These are phyloP conservation scores for Aphrocallistes beatrix DNA, from an alignment of 37 sponge, comb jelly and placozoan species.

Conservation along the genomic window DNA sequence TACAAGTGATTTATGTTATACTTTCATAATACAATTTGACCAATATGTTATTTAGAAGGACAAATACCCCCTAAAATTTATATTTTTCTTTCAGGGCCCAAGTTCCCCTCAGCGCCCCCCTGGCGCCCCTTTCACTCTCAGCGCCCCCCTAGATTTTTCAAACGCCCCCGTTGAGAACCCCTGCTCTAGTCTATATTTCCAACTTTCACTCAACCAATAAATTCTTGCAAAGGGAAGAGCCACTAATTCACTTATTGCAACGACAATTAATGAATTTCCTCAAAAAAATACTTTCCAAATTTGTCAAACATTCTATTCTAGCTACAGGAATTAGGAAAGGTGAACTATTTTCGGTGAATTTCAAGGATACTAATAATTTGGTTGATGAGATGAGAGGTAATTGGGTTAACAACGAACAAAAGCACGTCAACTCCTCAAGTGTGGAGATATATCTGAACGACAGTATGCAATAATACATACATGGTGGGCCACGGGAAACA, in stretches of 20 bases:
- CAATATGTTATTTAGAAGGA: too few species aligned
- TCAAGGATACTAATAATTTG: neutral
- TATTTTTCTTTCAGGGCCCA: too few species aligned
- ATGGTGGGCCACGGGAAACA: too few species aligned
- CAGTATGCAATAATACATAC: neutral
- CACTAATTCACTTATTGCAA: slow-evolving; percentile 29
- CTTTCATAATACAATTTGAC: too few species aligned
- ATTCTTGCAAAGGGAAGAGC: slow-evolving; percentile 21
- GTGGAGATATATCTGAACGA: neutral
- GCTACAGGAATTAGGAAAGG: neutral
- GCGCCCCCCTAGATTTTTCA: too few species aligned
- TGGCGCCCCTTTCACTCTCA: too few species aligned
- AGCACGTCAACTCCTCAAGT: neutral
- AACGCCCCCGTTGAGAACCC: too few species aligned
- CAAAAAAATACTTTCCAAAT: neutral
- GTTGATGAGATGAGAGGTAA: neutral
- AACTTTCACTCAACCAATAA: neutral
- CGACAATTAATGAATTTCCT: neutral
- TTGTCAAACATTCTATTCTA: neutral
- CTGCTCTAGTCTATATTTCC: neutral
- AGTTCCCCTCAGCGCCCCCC: too few species aligned
- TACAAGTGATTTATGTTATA: too few species aligned
- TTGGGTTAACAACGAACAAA: neutral
- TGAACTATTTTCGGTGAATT: neutral
- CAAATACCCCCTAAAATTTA: too few species aligned